Conservation (phyloP, 2,888 invertebrate genomes). For the Apomyelois bistriatella region DNA sequence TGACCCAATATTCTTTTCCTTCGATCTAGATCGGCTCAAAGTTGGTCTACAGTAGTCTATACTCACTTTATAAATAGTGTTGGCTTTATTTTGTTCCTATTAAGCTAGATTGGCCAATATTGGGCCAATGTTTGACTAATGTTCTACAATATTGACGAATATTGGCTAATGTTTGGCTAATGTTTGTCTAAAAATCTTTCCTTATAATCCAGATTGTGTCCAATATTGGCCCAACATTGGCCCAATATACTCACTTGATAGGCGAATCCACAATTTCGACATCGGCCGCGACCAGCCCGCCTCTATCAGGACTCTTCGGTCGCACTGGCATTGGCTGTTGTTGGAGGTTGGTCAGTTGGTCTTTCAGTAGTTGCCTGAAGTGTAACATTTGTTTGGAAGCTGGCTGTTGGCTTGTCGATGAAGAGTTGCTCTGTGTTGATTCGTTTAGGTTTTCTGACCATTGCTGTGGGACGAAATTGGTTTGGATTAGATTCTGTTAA, state of each 20-base stretch:
- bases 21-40: no score
- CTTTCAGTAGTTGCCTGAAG: conserved; percentile 57
- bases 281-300: conserved; percentile 50
- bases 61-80: no score
- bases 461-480: conserved; percentile 20
- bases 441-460: conserved; percentile 61
- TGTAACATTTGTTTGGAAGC: conserved; percentile 59
- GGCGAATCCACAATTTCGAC: conserved; percentile 63
- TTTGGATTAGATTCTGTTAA: no score
- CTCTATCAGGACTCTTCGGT: conserved; percentile 42
- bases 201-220: no score
- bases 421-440: conserved; percentile 57
- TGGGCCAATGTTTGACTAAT: no score
- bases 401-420: conserved; percentile 67
- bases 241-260: conserved; percentile 54
- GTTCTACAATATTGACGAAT: no score
- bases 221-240: neutral
- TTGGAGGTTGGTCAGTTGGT: conserved; percentile 50
- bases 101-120: no score
- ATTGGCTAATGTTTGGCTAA: no score
- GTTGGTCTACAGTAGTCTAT: no score
- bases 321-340: conserved; percentile 21
- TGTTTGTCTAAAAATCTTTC: no score
- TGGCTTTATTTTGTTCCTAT: no score
- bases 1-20: no score